phyloP scores from a whole-genome alignment of 1,140 invertebrate species.

The Drosophila willistoni region DNA sequence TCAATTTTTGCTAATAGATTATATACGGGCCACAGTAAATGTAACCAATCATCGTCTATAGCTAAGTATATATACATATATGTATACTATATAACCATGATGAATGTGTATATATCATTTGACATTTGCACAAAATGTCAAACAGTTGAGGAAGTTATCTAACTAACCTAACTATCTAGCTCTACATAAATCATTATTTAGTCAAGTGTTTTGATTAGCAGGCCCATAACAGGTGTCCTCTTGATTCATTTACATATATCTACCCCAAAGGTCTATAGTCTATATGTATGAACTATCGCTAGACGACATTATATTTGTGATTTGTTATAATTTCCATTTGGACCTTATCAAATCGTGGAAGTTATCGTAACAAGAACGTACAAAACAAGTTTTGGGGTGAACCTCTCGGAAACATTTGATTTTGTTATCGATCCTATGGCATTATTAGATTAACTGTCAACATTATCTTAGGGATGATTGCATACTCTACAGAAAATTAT shows the following conservation, averaged over 20 bases:
- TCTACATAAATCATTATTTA: conserved; percentile 43
- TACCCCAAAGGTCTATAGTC: neutral
- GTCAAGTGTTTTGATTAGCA: conserved; percentile 48
- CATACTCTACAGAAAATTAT: neutral
- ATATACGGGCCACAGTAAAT: neutral
- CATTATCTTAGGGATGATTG: neutral
- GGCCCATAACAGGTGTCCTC: conserved; percentile 29
- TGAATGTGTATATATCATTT: neutral
- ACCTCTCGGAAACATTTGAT: neutral
- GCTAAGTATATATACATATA: too few relatives aligned
- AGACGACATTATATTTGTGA: neutral
- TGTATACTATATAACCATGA: neutral
- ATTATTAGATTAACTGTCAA: conserved; percentile 1
- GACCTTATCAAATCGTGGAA: neutral
- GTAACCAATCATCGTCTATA: neutral
- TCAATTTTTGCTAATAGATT: conserved; percentile 8
- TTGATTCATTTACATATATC: neutral
- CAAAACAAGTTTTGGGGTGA: neutral
- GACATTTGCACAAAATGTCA: neutral
- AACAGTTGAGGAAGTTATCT: neutral
- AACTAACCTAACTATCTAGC: neutral
- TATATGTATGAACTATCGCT: neutral
- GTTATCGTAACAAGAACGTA: neutral
- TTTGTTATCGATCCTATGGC: neutral
- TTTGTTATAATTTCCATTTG: conserved; percentile 7